A percentile compares a stretch with the other conserved stretches of the same genome.
phyloP scores from a whole-genome alignment of 2,888 invertebrate genomes.

The Hydriomena furcata region DNA sequence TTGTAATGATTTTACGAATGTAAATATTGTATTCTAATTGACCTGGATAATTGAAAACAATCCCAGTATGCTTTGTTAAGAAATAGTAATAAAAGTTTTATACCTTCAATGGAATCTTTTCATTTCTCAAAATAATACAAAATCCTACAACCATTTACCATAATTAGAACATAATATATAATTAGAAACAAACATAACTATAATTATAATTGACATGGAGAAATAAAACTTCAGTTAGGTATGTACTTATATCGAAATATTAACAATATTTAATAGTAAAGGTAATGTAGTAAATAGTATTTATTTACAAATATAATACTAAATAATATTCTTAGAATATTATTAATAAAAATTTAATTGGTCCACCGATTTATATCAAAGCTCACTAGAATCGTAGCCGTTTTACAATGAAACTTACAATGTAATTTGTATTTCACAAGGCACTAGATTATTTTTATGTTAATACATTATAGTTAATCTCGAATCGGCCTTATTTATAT shows the following conservation, averaged over 20 bases:
- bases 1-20: background rate
- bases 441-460: constrained; percentile 19
- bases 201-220: background rate
- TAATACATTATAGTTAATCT: background rate
- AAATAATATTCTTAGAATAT: constrained; percentile 29
- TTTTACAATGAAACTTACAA: constrained; percentile 21
- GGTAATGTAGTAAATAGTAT: constrained; percentile 16
- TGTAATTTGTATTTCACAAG: constrained; percentile 33
- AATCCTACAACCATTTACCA: too few relatives aligned
- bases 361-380: constrained; percentile 24
- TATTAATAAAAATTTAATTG: constrained; percentile 21
- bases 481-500: background rate
- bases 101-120: background rate
- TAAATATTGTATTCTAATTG: constrained; percentile 18
- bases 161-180: too few relatives aligned
- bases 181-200: too few relatives aligned
- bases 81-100: constrained; percentile 15
- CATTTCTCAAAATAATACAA: background rate
- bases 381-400: constrained; percentile 24
- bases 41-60: constrained; percentile 11
- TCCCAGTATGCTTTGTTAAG: constrained; percentile 11
- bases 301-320: constrained; percentile 30
- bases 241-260: constrained; percentile 5
- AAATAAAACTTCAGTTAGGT: constrained; percentile 14
- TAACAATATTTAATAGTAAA: constrained; percentile 15